phyloP scores from a whole-genome alignment of 2,888 invertebrate species.

The Drosophila sordidapex region DNA sequence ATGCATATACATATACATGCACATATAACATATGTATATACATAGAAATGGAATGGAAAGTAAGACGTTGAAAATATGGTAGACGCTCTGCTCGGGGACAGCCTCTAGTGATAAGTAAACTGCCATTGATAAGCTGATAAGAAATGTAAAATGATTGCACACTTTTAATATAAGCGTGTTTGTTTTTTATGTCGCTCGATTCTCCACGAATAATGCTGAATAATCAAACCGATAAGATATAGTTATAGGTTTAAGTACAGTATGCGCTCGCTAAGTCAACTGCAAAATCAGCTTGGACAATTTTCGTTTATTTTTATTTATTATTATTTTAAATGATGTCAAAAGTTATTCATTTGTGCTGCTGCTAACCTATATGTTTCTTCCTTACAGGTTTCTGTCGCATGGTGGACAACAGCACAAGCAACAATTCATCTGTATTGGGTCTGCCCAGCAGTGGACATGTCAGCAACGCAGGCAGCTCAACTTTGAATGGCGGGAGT shows the following conservation, averaged over 20 bases:
- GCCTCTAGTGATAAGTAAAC: constrained; percentile 20
- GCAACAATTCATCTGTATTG: constrained; percentile 84
- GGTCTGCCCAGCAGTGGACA: constrained; percentile 78
- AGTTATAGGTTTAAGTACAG: constrained; percentile 2
- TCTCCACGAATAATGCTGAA: constrained; percentile 28
- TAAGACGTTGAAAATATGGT: constrained; percentile 9
- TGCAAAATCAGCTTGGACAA: background rate
- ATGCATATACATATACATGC: background rate
- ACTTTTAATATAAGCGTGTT: constrained; percentile 12
- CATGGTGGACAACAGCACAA: constrained; percentile 89
- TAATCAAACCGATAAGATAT: constrained; percentile 20
- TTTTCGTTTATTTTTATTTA: background rate
- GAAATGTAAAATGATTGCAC: constrained; percentile 24
- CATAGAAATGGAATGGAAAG: constrained; percentile 19
- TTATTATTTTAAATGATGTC: background rate
- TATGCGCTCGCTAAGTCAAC: background rate
- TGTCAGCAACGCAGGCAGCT: constrained; percentile 68
- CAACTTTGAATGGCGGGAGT: constrained; percentile 61
- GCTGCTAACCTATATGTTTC: background rate
- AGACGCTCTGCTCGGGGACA: constrained; percentile 25
- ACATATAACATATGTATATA: no score
- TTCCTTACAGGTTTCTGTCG: constrained; percentile 91
- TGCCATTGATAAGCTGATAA: constrained; percentile 28
- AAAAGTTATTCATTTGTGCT: background rate
- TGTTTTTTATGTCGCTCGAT: background rate